Base-by-base conservation (phyloP, 2,113 vertebrate genomes). In the Microcebus jonahi region DNA sequence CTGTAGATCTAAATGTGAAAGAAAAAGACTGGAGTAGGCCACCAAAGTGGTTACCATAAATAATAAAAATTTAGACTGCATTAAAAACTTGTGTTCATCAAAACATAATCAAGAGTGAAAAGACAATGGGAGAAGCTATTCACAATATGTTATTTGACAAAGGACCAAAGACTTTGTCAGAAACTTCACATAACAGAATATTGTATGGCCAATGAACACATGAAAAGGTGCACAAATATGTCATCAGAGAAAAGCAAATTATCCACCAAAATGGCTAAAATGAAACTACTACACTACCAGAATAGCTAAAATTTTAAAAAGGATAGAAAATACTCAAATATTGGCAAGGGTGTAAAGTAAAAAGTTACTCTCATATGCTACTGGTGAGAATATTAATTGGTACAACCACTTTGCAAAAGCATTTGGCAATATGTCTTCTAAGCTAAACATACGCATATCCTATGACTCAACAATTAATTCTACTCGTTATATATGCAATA, bases 51-150 rank as follows among this genome's bases (percentile, higher is more conserved):
- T 70, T 94, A 57, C 50, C 36, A 65, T 75, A 80, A 95, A 79
- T 92, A 53, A 90, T 75, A 53, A 81, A 88, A 79, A 80, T 27
- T 79, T 90, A 91, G 29, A 76, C 31, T 90, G 29, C 20, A 93
- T n/a, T 84, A 86, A 93, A 25, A 81, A 88, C 15, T 75, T 81
- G 10, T 82, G 59, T 88, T 94, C 67, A 88, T 59, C 70, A 79
- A 94, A 90, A 75, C 6, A 77, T 45, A 65, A 20, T 65, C 27
- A 7, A 59, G 8, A 93, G 10, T 95, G 73, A 80, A 85, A 80
- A 90, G 27, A 67, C n/a, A 84, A 88, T 39, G 34, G 55, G 42
- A 63, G 34, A 61, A 6, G 42, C 61, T 65, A 13, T 13, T 90
- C 31, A 79, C 48, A 92, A 17, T 39, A 71, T 50, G 61, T 42